Conservation (phyloP, 53 echinoderm and acorn worm species). For the Holothuria scabra region DNA sequence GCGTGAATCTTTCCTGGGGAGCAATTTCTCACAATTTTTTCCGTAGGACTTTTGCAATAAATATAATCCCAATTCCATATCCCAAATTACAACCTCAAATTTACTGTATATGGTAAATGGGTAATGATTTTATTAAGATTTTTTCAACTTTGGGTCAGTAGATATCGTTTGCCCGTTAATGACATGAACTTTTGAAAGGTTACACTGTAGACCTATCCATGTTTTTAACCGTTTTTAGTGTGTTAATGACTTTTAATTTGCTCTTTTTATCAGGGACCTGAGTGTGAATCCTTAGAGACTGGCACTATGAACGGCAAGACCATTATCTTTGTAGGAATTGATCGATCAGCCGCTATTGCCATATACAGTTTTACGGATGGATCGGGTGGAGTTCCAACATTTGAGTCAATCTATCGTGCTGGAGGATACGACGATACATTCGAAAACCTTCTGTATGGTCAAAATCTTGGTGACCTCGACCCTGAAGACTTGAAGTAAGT, state of each 20-base stretch:
- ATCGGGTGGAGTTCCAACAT: slow-evolving; percentile 46
- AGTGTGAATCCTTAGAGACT: slow-evolving; percentile 74
- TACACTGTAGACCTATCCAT: too few species aligned
- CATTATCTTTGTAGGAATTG: slow-evolving; percentile 76
- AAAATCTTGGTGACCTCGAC: slow-evolving; percentile 70
- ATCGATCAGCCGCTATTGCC: slow-evolving; percentile 70
- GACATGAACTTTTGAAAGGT: too few species aligned
- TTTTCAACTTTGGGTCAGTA: too few species aligned
- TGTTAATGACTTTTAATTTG: neutral
- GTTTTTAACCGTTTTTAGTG: too few species aligned
- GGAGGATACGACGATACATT: slow-evolving; percentile 68
- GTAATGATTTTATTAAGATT: too few species aligned
- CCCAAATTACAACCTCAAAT: too few species aligned
- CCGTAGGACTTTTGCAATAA: too few species aligned
- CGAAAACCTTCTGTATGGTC: slow-evolving; percentile 58
- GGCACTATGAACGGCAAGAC: slow-evolving; percentile 66
- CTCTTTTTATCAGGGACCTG: slow-evolving; percentile 67
- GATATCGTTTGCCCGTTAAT: too few species aligned
- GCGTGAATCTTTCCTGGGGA: too few species aligned
- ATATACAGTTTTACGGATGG: slow-evolving; percentile 61
- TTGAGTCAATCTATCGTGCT: slow-evolving; percentile 80
- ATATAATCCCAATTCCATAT: too few species aligned
- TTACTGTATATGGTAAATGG: too few species aligned
- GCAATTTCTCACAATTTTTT: too few species aligned
- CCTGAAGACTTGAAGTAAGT: slow-evolving; percentile 87